phyloP scores from a whole-genome alignment of 2,797 vertebrate species.

The Fistularia tabacaria region DNA sequence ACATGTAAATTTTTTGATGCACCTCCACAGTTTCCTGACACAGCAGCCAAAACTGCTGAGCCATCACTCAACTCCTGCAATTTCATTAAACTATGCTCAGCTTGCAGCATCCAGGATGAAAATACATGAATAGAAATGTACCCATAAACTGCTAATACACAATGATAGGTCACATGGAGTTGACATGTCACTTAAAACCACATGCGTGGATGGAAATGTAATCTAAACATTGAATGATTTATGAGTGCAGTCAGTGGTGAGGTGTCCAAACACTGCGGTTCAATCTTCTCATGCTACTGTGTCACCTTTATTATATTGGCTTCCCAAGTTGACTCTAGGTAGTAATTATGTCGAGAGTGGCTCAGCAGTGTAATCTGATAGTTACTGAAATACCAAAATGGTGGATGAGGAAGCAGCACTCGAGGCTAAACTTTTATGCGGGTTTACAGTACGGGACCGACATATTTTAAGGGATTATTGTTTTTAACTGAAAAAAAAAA shows the following conservation, averaged over 20 bases:
- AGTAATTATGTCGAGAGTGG: no score
- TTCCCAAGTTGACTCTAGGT: no score
- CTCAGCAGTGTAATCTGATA: no score
- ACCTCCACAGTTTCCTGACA: constrained; percentile 23
- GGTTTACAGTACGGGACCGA: no score
- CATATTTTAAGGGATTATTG: no score
- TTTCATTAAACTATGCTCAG: constrained; percentile 39
- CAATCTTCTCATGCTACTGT: constrained; percentile 30
- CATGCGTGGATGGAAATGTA: constrained; percentile 42
- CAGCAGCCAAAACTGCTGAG: constrained; percentile 39
- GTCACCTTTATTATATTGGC: constrained; percentile 15
- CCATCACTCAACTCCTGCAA: constrained; percentile 29
- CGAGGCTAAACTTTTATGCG: no score
- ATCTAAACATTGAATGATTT: constrained; percentile 60
- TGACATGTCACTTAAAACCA: constrained; percentile 53
- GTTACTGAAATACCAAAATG: no score
- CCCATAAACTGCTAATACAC: constrained; percentile 13
- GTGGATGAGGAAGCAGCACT: no score
- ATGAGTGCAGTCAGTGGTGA: constrained; percentile 36
- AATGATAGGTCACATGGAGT: constrained; percentile 43
- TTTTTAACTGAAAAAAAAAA: no score
- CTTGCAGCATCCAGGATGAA: constrained; percentile 23
- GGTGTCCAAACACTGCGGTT: constrained; percentile 23
- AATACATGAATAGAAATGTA: constrained; percentile 29
- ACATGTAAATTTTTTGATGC: constrained; percentile 10